Percentiles rank a stretch among this genome's conserved stretches.
Conservation (phyloP, 2,888 invertebrate species). For the Drosophila longiperda region DNA sequence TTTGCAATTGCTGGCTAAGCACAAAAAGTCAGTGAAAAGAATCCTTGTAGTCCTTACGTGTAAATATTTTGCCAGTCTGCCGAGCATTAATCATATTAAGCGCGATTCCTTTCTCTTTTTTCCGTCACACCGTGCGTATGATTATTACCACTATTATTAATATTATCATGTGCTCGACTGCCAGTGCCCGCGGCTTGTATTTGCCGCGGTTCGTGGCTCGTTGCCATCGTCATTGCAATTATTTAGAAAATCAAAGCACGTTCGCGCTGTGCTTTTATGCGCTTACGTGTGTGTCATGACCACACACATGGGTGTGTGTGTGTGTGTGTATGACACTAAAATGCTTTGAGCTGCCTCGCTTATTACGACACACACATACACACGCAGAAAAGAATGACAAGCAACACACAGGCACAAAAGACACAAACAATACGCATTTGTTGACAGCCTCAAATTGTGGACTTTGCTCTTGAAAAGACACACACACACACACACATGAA, state of each 20-base stretch:
- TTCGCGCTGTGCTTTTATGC: slow-evolving; percentile 75
- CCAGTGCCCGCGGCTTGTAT: slow-evolving; percentile 45
- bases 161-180: slow-evolving; percentile 72
- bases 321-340: slow-evolving; percentile 55
- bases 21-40: slow-evolving; percentile 27
- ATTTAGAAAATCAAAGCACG: slow-evolving; percentile 78
- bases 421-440: slow-evolving; percentile 51
- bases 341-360: slow-evolving; percentile 67
- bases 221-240: slow-evolving; percentile 69
- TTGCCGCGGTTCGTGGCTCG: slow-evolving; percentile 24
- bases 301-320: slow-evolving; percentile 31
- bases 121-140: slow-evolving; percentile 75
- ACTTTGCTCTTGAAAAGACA: slow-evolving; percentile 37
- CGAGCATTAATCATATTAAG: slow-evolving; percentile 76
- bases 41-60: slow-evolving; percentile 56
- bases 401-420: slow-evolving; percentile 11
- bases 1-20: slow-evolving; percentile 34
- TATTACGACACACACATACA: slow-evolving; percentile 55
- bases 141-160: slow-evolving; percentile 79
- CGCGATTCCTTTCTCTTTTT: slow-evolving; percentile 33
- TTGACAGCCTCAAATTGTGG: slow-evolving; percentile 63
- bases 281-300: slow-evolving; percentile 49
- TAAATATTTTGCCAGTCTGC: slow-evolving; percentile 68
- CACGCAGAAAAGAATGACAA: slow-evolving; percentile 9
- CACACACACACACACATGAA: not conserved